Percentiles rank a stretch among this genome's conserved stretches.
Conservation (phyloP, 2,113 vertebrate species). For the Corythornis madagascariensis region DNA sequence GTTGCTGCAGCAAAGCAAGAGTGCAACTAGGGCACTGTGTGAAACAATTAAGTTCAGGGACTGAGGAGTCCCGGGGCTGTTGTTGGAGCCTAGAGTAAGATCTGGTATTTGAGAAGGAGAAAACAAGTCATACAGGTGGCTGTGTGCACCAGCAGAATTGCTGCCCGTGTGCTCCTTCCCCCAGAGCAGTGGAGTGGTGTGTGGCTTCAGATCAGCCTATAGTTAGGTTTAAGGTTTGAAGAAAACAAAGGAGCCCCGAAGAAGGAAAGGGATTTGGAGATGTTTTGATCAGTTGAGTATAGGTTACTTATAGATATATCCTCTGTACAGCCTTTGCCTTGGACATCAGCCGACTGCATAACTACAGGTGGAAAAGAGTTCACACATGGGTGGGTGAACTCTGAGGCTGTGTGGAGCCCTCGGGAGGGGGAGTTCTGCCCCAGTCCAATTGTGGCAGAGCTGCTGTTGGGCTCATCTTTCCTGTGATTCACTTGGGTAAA, state of each 20-base stretch:
- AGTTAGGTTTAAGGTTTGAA: neutral
- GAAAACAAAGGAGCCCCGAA: neutral
- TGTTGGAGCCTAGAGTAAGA: neutral
- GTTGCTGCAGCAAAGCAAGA: neutral
- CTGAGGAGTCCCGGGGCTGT: neutral
- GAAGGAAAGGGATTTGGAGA: neutral
- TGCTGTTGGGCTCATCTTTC: neutral
- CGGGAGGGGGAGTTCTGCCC: neutral
- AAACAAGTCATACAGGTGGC: neutral
- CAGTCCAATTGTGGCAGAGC: neutral
- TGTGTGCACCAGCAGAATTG: neutral
- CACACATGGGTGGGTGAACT: accelerated
- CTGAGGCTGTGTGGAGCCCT: accelerated
- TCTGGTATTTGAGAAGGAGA: neutral
- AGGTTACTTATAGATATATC: neutral
- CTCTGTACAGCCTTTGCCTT: neutral
- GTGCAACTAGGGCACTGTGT: neutral
- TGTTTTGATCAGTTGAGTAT: neutral
- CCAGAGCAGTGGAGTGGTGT: neutral
- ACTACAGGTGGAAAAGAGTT: neutral
- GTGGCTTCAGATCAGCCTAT: neutral
- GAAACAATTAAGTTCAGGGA: neutral
- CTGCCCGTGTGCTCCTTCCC: neutral
- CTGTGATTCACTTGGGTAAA: neutral
- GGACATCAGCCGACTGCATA: neutral